Evolutionary conservation across 37 sponge, comb jelly and placozoan species (phyloP), one percentile per base, ranked within the genome.

Genomic region (Halichondria panicea): DNA sequence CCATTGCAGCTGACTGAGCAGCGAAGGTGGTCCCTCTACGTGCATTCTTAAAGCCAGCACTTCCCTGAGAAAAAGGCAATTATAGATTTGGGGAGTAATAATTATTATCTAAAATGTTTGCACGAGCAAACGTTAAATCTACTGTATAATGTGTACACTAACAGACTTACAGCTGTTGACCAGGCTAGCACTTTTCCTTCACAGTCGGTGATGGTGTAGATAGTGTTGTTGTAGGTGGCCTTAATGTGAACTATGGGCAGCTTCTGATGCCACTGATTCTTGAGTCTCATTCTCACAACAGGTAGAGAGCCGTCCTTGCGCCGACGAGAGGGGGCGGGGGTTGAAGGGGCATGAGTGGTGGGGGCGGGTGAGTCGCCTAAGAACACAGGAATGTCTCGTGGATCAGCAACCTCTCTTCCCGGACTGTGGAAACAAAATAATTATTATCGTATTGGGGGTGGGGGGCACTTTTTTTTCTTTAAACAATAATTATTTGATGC

Each of bases 1-100:
- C 78, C 24, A 43, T 54, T 61, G 80, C 94, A 25, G 92, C 88
- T 42, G 83, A 27, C 56, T 93, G 86, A 7, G 83, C 94, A 52
- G 94, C 94, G 77, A 86, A 86, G 7, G 82, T 89, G 31, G 94
- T 93, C 25, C 92, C 84, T 69, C 84, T 72, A 42, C 84, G 82
- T 33, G 87, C 85, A 31, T 77, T 72, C 34, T 82, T 76, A 55
- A 82, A 93, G 2, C 94, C 94, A 32, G 45, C 77, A 5, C 63
- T 42, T 24, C 94, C 94, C 93, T 92, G 63, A 5, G 46, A 13
- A 45, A 12, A 53, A 22, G 11, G 37, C 21, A 8, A 39, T 38
- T 30, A 64, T n/a, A n/a, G n/a, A n/a, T n/a, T n/a, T n/a, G n/a
- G n/a, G n/a, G n/a, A n/a, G n/a, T n/a, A n/a, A 28, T 25, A 60